phyloP scores from a whole-genome alignment of 2,888 invertebrate genomes.

The Conomelus anceps region DNA sequence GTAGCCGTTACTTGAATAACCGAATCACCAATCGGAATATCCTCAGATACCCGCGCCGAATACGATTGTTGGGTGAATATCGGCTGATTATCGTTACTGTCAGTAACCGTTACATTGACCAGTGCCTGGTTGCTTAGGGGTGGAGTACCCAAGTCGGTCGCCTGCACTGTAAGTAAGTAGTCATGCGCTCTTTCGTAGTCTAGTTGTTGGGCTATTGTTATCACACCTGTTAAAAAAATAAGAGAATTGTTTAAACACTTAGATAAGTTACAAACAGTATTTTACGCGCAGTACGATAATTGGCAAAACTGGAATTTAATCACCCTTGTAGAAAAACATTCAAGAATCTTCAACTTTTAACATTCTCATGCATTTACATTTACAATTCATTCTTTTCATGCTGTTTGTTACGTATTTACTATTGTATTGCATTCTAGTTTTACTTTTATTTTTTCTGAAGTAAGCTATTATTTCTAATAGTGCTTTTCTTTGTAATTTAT shows the following conservation, averaged over 20 bases:
- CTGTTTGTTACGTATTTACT: too few relatives aligned
- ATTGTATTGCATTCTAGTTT: too few relatives aligned
- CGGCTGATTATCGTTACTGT: slow-evolving; percentile 84
- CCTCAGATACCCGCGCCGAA: slow-evolving; percentile 69
- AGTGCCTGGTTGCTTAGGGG: slow-evolving; percentile 83
- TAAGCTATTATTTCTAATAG: too few relatives aligned
- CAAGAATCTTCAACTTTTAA: too few relatives aligned
- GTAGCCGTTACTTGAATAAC: slow-evolving; percentile 72
- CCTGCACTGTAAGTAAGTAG: slow-evolving; percentile 83
- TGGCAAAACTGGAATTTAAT: not conserved
- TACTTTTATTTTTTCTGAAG: too few relatives aligned
- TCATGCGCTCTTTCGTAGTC: slow-evolving; percentile 83
- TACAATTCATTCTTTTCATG: too few relatives aligned
- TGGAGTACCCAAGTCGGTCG: slow-evolving; percentile 81
- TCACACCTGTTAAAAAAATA: slow-evolving; percentile 50
- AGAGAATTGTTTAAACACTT: not conserved
- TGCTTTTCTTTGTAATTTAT: too few relatives aligned
- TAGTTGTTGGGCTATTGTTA: slow-evolving; percentile 68
- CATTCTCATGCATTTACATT: too few relatives aligned
- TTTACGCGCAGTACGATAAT: not conserved
- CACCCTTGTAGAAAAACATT: too few relatives aligned
- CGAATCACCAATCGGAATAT: slow-evolving; percentile 62
- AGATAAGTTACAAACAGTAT: not conserved
- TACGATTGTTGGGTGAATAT: slow-evolving; percentile 71
- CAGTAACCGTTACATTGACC: slow-evolving; percentile 75